Base-by-base conservation (phyloP, 1,140 invertebrate genomes). In the Neuroterus valhalla region DNA sequence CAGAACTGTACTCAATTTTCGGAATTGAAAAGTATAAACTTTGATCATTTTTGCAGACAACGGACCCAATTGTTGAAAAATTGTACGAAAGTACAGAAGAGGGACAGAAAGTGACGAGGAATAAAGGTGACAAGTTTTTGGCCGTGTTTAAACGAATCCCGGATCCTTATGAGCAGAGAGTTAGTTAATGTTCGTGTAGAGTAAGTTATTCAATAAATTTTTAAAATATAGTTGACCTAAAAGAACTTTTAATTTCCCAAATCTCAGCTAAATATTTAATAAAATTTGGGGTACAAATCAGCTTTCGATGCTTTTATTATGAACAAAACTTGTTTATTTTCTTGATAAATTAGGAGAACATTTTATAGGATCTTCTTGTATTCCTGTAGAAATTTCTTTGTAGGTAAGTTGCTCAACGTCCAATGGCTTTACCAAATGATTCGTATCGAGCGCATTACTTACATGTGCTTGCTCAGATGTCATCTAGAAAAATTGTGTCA, bases 21-120 rank as follows among this genome's bases (percentile, higher is more conserved):
- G 21, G 55, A 45, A 38, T 19, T 8, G 2, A 55, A 42, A 52
- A 52, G 11, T 69, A 52, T 31, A 21, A 70, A 46, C 6, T 17
- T 12, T 77, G 70, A 77, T 69, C 68, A 68, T 70, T 76, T 74
- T 72, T 86, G 43, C 83, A 98, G 96, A 91, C 92, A 80, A 79
- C 84, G 10, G 98, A 99, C 92, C 93, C 94, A 38, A 93, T 99
- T 75, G 93, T 98, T 19, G 93, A 95, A 14, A 96, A 98, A 88
- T 90, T 99, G 2, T 97, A 94, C 87, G 94, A 96, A 82, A 97
- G 96, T 84, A 98, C 97, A 55, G 98, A 99, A 91, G 98, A 99
- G 92, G 98, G 98, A 0, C 94, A 99, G 90, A 99, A 99, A 92
- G 98, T 99, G 0, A 95, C 96, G 12, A 92, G 98, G 82, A 99